Percentiles rank a stretch among this genome's conserved stretches.
phyloP scores from a whole-genome alignment of 2,113 vertebrate species.

The Crotalus horridus region DNA sequence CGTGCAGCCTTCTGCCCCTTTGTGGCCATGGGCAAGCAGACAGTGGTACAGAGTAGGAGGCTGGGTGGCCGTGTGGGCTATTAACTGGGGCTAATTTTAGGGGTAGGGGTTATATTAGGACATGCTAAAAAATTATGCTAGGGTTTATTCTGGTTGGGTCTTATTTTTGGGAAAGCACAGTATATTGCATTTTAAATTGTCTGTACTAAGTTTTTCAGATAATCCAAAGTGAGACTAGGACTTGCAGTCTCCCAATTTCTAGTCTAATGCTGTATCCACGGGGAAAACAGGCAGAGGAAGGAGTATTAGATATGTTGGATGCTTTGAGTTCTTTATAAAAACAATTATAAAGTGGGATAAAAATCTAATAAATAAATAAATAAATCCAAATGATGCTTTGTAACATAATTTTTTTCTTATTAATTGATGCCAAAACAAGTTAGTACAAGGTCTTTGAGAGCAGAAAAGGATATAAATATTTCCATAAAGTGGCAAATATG shows the following conservation, averaged over 20 bases:
- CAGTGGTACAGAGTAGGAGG: too few species aligned
- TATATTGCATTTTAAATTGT: neutral
- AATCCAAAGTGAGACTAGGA: neutral
- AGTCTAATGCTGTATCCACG: neutral
- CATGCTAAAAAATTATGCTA: too few species aligned
- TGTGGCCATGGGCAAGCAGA: too few species aligned
- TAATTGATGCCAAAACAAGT: neutral
- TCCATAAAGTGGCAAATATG: neutral
- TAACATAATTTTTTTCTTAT: neutral
- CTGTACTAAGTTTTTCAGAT: neutral
- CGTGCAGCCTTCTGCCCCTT: too few species aligned
- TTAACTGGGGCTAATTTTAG: too few species aligned
- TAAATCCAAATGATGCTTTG: neutral
- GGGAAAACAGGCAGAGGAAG: neutral
- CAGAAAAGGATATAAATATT: neutral
- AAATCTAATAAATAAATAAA: neutral
- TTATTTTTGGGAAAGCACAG: too few species aligned
- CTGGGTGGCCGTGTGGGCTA: too few species aligned
- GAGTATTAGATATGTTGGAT: neutral
- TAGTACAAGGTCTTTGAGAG: neutral
- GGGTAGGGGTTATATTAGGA: too few species aligned
- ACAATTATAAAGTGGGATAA: neutral
- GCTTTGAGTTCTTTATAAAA: neutral
- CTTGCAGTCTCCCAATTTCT: neutral
- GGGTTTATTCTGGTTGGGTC: too few species aligned